Conservation (phyloP, 2,113 vertebrate species). For the Scatophagus argus region DNA sequence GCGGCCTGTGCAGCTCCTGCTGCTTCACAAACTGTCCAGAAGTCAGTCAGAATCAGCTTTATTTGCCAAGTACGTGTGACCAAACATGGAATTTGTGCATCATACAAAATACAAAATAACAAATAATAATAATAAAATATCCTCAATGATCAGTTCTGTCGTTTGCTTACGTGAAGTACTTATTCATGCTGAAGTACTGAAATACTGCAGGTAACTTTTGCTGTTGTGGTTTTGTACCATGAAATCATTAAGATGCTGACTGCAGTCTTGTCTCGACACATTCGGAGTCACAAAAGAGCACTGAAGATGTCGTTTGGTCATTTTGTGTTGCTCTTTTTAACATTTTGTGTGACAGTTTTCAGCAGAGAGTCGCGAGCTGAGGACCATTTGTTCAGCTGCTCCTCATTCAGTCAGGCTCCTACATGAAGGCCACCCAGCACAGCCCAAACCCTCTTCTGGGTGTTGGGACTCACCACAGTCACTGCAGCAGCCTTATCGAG, state of each 20-base stretch:
- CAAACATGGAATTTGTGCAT: too few relatives aligned
- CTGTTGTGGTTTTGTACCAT: not conserved
- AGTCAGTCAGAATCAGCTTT: not conserved
- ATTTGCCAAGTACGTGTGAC: too few relatives aligned
- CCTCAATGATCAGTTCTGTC: too few relatives aligned
- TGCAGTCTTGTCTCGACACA: not conserved
- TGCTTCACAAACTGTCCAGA: not conserved
- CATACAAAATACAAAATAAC: too few relatives aligned
- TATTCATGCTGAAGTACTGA: not conserved
- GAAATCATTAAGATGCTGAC: not conserved
- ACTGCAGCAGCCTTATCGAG: not conserved
- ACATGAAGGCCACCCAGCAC: not conserved
- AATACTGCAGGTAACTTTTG: not conserved
- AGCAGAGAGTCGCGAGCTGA: not conserved
- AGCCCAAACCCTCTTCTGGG: too few relatives aligned
- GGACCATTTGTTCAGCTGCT: not conserved
- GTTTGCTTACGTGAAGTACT: too few relatives aligned
- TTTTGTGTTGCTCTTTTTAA: too few relatives aligned
- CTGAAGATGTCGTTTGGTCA: not conserved
- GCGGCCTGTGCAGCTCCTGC: not conserved
- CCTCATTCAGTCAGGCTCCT: not conserved
- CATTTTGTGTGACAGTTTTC: too few relatives aligned
- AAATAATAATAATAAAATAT: too few relatives aligned
- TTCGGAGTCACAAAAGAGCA: not conserved
- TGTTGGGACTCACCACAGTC: not conserved